Base-by-base conservation (phyloP, 2,113 vertebrate genomes). In the Salvelinus alpinus region DNA sequence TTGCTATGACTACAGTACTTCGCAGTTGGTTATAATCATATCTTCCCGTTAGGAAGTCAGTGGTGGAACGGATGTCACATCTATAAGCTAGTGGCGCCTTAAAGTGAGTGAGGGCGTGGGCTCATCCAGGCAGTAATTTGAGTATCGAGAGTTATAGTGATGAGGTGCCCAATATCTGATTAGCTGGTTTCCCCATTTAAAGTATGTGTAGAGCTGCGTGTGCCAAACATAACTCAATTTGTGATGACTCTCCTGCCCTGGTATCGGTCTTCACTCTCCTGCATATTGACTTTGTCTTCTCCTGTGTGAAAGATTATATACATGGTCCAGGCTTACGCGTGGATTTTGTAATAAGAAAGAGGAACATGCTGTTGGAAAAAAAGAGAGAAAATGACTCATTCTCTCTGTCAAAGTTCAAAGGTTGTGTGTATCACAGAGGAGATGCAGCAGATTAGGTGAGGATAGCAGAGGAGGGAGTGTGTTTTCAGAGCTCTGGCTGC, bases 121-220 rank as follows among this genome's bases (percentile, higher is more conserved):
- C 89, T 90, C 88, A 88, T 88, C 87, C 88, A 87, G 78, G 86
- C 76, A 47, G 88, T 91, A 90, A 91, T 92, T 90, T 90, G 86
- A 91, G 85, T 94, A 93, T 91, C 87, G 87, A 88, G 88, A 85
- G 85, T 91, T 94, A 94, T 84, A 89, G 93, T 84, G 89, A 90
- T 82, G 89, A 31, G 75, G 92, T 74, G 92, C 94, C 91, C 86
- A 89, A 92, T 93, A 95, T 92, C 91, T 91, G 93, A 93, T 93
- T 93, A 92, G 93, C 84, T 73, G 80, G 67, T 87, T 95, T 95
- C 93, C 95, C 94, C 92, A 95, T 96, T 96, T 95, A 96, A 94
- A 89, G 89, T 87, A 88, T 84, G 82, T 71, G 74, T 75, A 81
- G 51, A 72, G 70, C 51, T n/a, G 87, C 9, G 8, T 82, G 81